Conservation (phyloP, 2,797 vertebrate species). For the Acanthiza pusilla region DNA sequence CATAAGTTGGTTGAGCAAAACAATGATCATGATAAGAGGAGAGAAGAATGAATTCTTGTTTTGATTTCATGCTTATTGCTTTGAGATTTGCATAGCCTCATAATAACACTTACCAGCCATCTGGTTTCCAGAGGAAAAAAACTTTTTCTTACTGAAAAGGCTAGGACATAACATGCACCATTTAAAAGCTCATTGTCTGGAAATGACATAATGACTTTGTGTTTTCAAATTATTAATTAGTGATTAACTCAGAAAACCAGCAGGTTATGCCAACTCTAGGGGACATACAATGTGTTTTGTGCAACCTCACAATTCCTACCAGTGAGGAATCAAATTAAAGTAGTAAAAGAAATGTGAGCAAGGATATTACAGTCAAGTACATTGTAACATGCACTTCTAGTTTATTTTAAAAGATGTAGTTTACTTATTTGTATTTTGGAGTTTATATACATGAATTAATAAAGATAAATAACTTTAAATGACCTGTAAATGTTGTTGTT, state of each 20-base stretch:
- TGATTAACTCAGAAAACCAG: slow-evolving; percentile 27
- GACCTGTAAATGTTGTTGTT: not conserved
- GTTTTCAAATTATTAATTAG: slow-evolving; percentile 65
- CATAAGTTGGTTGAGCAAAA: slow-evolving; percentile 17
- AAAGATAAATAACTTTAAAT: not conserved
- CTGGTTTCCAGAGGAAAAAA: slow-evolving; percentile 42
- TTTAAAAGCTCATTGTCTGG: slow-evolving; percentile 59
- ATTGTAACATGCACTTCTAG: not conserved
- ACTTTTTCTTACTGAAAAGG: slow-evolving; percentile 11
- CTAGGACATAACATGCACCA: slow-evolving; percentile 47
- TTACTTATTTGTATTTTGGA: not conserved
- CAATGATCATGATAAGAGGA: not conserved
- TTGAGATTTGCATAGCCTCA: slow-evolving; percentile 49
- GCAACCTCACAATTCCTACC: not conserved
- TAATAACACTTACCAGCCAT: slow-evolving; percentile 58
- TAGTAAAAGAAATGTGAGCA: not conserved
- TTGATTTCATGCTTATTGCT: slow-evolving; percentile 58
- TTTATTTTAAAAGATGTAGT: not conserved
- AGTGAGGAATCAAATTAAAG: not conserved
- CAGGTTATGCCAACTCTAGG: not conserved
- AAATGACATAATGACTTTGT: slow-evolving; percentile 56
- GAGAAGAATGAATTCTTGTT: slow-evolving; percentile 46
- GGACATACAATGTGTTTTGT: not conserved
- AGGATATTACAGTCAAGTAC: not conserved
- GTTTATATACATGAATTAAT: not conserved